These are phyloP conservation scores for Trachelus stipa DNA, from an alignment of 2,888 invertebrate genomes.

Conservation along the genomic window DNA sequence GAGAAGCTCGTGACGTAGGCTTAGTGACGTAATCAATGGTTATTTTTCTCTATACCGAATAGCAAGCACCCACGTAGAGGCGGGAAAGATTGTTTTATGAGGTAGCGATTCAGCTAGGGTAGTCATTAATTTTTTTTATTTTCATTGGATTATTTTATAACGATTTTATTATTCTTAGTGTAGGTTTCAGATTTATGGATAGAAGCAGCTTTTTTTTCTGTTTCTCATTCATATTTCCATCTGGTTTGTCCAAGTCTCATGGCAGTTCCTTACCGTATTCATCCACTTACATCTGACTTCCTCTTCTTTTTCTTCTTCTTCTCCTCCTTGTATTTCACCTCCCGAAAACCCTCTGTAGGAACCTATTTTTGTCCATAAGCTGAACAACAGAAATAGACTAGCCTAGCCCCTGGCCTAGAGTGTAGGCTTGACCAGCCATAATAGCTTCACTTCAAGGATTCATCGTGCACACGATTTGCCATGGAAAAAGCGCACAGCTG, in stretches of 20 bases:
- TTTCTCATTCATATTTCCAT: not conserved
- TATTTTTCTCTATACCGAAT: not conserved
- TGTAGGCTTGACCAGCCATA: conserved; percentile 57
- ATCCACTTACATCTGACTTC: not conserved
- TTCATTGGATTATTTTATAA: not conserved
- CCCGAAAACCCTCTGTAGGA: conserved; percentile 37
- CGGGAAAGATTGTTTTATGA: not conserved
- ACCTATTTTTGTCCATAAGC: conserved; percentile 61
- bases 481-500: conserved; percentile 1
- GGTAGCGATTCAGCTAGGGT: not conserved
- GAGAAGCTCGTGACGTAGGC: not conserved
- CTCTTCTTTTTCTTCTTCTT: not conserved
- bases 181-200: not conserved
- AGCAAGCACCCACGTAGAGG: not conserved
- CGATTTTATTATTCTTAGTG: not conserved
- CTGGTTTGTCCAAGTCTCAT: not conserved
- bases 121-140: not conserved
- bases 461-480: conserved; percentile 3
- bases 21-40: not conserved
- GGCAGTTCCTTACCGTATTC: not conserved
- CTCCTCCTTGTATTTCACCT: not conserved
- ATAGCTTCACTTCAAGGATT: conserved; percentile 36
- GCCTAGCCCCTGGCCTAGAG: conserved; percentile 64
- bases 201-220: not conserved
- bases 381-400: conserved; percentile 60